Evolutionary conservation across 2,888 invertebrate genomes (phyloP).

Genomic region (Xestia rhomboidea): DNA sequence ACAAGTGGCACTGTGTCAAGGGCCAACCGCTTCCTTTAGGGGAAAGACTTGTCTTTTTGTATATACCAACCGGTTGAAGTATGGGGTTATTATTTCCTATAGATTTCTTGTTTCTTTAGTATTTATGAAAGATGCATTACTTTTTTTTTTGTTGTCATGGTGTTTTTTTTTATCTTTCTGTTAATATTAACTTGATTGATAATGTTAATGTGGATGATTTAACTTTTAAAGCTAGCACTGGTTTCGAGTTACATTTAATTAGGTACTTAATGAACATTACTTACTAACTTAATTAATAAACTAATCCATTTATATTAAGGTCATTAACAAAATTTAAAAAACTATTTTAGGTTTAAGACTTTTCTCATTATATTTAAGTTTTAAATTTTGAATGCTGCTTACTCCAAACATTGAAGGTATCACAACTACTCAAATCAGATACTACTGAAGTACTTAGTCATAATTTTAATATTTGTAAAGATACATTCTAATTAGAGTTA

Average conservation of each 20-base stretch:
- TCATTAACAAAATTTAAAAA: no score
- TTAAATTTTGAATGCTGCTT: background rate
- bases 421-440: background rate
- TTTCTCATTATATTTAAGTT: background rate
- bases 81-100: constrained; percentile 47
- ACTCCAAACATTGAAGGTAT: background rate
- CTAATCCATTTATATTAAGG: no score
- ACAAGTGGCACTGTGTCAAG: constrained; percentile 72
- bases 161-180: background rate
- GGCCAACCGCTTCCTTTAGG: constrained; percentile 68
- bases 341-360: no score
- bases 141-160: background rate
- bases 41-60: constrained; percentile 63
- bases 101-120: constrained; percentile 37
- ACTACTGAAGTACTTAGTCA: no score
- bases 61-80: constrained; percentile 47
- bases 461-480: no score
- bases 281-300: background rate
- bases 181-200: background rate
- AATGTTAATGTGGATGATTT: background rate
- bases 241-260: background rate
- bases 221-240: background rate
- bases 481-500: no score
- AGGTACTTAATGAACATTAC: background rate
- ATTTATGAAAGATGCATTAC: constrained; percentile 17